A percentile compares a stretch with the other conserved stretches of the same genome.
Evolutionary conservation across 2,888 invertebrate genomes (phyloP).

Genomic region (Nyleta sp.): DNA sequence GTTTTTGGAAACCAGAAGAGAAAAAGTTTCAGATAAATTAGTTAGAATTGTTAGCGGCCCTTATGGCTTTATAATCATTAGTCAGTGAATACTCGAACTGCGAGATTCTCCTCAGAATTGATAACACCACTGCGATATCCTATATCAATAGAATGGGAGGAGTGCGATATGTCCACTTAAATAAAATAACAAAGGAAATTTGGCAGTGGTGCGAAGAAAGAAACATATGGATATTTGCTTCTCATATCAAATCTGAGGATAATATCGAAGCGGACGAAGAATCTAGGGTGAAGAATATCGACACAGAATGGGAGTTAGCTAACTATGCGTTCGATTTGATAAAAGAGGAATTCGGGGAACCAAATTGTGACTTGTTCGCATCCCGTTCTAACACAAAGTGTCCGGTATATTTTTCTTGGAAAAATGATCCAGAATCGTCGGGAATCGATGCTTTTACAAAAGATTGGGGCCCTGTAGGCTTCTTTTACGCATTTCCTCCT

Average conservation of each 20-base stretch:
- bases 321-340: neutral
- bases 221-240: neutral
- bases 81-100: neutral
- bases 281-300: neutral
- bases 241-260: neutral
- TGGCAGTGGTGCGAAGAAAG: slow-evolving; percentile 10
- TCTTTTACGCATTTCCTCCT: slow-evolving; percentile 1
- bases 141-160: slow-evolving; percentile 18
- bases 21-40: neutral
- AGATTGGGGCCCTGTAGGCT: neutral
- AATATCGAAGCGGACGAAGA: neutral
- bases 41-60: slow-evolving; percentile 1
- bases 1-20: slow-evolving; percentile 38
- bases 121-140: slow-evolving; percentile 2
- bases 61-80: neutral
- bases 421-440: neutral
- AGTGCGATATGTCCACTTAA: neutral
- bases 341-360: neutral
- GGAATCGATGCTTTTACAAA: neutral
- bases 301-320: neutral
- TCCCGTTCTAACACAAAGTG: neutral
- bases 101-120: slow-evolving; percentile 2
- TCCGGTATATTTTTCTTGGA: neutral
- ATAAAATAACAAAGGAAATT: neutral
- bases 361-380: neutral